Base-by-base conservation (phyloP, 2,888 invertebrate genomes). In the Andrena flavipes region DNA sequence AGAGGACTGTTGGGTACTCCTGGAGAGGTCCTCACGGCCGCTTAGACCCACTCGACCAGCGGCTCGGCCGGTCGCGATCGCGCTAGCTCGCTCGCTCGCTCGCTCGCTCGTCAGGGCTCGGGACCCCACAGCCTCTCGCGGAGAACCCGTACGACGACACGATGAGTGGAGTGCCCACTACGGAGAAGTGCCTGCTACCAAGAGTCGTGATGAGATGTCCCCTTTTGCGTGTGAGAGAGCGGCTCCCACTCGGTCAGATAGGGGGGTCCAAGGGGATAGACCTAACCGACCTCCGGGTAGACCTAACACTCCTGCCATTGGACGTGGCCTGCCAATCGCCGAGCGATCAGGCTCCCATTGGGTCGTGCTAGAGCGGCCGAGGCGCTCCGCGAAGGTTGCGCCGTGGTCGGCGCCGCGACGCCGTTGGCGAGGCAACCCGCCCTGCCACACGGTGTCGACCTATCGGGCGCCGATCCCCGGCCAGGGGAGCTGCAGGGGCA, bases 1-100 rank as follows among this genome's bases (percentile, higher is more conserved):
- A 88, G 88, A 88, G 89, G 93, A 93, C 93, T 93, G 93, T 93
- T 92, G 93, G 93, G 92, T 92, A 93, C 92, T 92, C 93, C 92
- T 93, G 93, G 93, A 93, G 93, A 93, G 93, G 93, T 93, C 93
- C 93, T 93, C 93, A 93, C 93, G 91, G 92, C 93, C 93, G 93
- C 93, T 93, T 94, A 93, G 92, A 93, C 92, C 93, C 93, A 94
- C 93, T 93, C 93, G 92, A 93, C 92, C 90, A 88, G 89, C 91
- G 73, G 91, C 86, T 84, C 88, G 88, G 86, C 88, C 87, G 91
- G 88, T 88, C 88, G 90, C 89, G 90, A 89, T 89, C 90, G 90
- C 89, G 89, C 84, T 88, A 90, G 90, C 80, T 88, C 87, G 87
- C 76, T 90, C 89, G 89, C 77, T 89, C 90, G 89, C 89, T 90